These are phyloP conservation scores for Crenuchus spilurus DNA, from an alignment of 2,797 vertebrate genomes.

Conservation along the genomic window DNA sequence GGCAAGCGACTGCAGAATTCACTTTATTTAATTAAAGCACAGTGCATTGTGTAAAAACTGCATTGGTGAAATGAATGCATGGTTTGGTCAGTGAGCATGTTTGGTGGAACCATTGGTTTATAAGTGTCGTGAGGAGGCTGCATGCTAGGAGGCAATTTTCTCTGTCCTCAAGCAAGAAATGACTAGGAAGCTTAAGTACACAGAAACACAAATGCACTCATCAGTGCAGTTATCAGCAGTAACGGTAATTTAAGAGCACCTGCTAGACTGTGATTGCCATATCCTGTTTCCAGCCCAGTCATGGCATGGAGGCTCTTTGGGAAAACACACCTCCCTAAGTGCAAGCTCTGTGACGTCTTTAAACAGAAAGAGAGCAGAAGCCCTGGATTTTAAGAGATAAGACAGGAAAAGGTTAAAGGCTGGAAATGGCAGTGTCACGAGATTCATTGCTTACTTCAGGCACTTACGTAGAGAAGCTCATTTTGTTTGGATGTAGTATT, in stretches of 20 bases:
- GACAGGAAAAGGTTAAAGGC: slow-evolving; percentile 34
- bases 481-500: slow-evolving; percentile 5
- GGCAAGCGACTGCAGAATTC: not conserved
- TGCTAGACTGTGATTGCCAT: slow-evolving; percentile 29
- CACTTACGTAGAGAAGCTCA: slow-evolving; percentile 11
- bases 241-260: not conserved
- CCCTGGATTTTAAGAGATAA: slow-evolving; percentile 41
- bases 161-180: not conserved
- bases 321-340: slow-evolving; percentile 31
- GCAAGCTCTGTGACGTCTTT: slow-evolving; percentile 38
- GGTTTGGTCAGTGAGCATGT: no score
- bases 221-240: not conserved
- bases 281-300: slow-evolving; percentile 39
- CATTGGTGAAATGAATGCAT: no score
- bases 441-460: slow-evolving; percentile 10
- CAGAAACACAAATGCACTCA: not conserved
- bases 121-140: no score
- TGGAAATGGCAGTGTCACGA: slow-evolving; percentile 42
- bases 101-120: no score
- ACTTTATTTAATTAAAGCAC: no score
- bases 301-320: slow-evolving; percentile 9
- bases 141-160: not conserved
- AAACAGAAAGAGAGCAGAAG: slow-evolving; percentile 9
- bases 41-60: no score
- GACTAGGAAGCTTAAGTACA: not conserved